A percentile compares a stretch with the other conserved stretches of the same genome.
Conservation (phyloP, 1,140 invertebrate species). For the Conus betulinus region DNA sequence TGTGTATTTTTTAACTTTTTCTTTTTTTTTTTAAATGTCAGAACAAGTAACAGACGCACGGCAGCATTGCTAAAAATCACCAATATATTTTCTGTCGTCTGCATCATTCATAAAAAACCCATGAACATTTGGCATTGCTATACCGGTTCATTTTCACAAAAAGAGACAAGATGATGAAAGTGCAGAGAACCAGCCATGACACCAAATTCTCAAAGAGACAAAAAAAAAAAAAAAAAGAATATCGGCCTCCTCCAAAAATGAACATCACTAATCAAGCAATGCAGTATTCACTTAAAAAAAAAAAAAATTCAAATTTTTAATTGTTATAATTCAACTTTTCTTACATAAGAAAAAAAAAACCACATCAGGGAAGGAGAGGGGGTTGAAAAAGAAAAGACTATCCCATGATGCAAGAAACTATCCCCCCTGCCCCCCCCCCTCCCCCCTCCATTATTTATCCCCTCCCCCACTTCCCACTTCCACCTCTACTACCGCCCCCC, state of each 20-base stretch:
- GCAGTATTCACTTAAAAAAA: no score
- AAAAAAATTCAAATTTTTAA: no score
- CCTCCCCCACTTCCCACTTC: no score
- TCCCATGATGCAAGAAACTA: no score
- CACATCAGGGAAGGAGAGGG: no score
- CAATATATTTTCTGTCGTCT: neutral
- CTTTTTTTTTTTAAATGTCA: neutral
- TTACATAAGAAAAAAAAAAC: no score
- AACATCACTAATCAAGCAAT: no score
- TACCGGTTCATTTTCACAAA: neutral
- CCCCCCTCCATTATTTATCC: no score
- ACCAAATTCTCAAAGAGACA: neutral
- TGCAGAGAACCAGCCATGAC: neutral
- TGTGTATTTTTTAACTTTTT: neutral
- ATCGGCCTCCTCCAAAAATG: neutral
- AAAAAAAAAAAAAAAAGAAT: neutral
- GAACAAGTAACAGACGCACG: neutral
- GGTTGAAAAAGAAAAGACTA: no score
- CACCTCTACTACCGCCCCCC: no score
- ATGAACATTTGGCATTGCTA: constrained; percentile 28
- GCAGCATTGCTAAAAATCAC: constrained; percentile 1
- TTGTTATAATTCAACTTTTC: no score
- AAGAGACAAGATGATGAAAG: neutral
- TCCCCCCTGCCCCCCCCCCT: no score
- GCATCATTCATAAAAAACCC: neutral